A percentile compares a stretch with the other conserved stretches of the same genome.
Conservation (phyloP, 2,888 invertebrate species). For the Eremobia ochroleuca region DNA sequence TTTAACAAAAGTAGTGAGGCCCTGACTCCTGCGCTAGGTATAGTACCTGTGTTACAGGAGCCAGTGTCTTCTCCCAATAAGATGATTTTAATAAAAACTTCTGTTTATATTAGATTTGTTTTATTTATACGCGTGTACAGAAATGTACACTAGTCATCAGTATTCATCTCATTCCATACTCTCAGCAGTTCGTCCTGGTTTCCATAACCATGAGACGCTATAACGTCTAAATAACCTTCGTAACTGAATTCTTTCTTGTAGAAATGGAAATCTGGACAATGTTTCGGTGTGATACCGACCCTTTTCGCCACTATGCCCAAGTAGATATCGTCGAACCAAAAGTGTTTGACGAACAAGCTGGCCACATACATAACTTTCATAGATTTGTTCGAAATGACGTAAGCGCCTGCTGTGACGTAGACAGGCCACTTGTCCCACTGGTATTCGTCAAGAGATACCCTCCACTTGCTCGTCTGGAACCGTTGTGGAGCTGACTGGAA, state of each 20-base stretch:
- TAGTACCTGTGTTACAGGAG: no score
- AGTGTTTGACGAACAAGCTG: conserved; percentile 95
- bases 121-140: conserved; percentile 11
- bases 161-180: neutral
- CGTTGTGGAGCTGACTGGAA: conserved; percentile 95
- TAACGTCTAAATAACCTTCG: conserved; percentile 92
- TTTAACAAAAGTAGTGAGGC: no score
- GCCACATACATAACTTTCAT: conserved; percentile 94
- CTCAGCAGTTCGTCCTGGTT: conserved; percentile 92
- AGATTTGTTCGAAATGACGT: conserved; percentile 94
- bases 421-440: conserved; percentile 97
- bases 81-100: conserved; percentile 25
- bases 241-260: conserved; percentile 93
- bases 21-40: no score
- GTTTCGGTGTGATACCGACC: conserved; percentile 94
- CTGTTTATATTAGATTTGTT: conserved; percentile 22
- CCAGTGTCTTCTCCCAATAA: no score
- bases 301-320: conserved; percentile 96
- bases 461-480: conserved; percentile 96
- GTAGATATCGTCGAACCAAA: conserved; percentile 97
- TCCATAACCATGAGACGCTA: conserved; percentile 95
- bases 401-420: conserved; percentile 97
- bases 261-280: conserved; percentile 95
- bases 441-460: conserved; percentile 95
- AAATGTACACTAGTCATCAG: neutral